A percentile compares a stretch with the other conserved stretches of the same genome.
phyloP scores from a whole-genome alignment of 2,888 invertebrate genomes.

The Plebejus melissa region DNA sequence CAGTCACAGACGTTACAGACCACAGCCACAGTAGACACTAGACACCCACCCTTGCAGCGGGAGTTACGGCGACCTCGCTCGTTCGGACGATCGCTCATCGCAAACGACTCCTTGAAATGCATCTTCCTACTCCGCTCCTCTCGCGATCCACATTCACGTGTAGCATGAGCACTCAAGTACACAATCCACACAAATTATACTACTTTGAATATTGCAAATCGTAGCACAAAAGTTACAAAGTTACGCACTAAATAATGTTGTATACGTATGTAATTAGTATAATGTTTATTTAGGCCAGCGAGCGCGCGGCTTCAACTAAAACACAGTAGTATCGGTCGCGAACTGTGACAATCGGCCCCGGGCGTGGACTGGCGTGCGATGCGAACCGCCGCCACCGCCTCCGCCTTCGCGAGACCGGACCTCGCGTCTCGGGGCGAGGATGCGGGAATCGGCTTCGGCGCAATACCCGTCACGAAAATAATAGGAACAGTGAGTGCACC shows the following conservation, averaged over 20 bases:
- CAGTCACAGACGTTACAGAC: background rate
- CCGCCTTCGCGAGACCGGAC: constrained; percentile 75
- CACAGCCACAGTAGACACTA: constrained; percentile 11
- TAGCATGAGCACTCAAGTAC: constrained; percentile 69
- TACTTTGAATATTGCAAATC: constrained; percentile 45
- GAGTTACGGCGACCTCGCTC: constrained; percentile 77
- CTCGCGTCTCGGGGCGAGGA: constrained; percentile 78
- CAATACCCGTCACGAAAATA: constrained; percentile 80
- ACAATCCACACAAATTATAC: constrained; percentile 64
- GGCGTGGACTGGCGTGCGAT: constrained; percentile 67
- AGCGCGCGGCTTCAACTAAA: constrained; percentile 50
- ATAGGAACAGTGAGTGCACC: constrained; percentile 79
- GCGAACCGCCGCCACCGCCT: constrained; percentile 75
- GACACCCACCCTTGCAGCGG: constrained; percentile 76
- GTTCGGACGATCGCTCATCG: constrained; percentile 78
- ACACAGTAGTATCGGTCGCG: constrained; percentile 60
- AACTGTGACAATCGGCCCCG: constrained; percentile 73
- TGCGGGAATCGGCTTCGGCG: constrained; percentile 79
- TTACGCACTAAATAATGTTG: constrained; percentile 30
- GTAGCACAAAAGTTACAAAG: constrained; percentile 44
- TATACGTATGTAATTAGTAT: constrained; percentile 35
- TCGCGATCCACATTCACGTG: constrained; percentile 74
- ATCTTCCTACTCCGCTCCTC: constrained; percentile 72
- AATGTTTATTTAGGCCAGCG: constrained; percentile 30
- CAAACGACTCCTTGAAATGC: constrained; percentile 79